These are phyloP conservation scores for Leuciscus waleckii DNA, from an alignment of 2,797 vertebrate species.

Conservation along the genomic window DNA sequence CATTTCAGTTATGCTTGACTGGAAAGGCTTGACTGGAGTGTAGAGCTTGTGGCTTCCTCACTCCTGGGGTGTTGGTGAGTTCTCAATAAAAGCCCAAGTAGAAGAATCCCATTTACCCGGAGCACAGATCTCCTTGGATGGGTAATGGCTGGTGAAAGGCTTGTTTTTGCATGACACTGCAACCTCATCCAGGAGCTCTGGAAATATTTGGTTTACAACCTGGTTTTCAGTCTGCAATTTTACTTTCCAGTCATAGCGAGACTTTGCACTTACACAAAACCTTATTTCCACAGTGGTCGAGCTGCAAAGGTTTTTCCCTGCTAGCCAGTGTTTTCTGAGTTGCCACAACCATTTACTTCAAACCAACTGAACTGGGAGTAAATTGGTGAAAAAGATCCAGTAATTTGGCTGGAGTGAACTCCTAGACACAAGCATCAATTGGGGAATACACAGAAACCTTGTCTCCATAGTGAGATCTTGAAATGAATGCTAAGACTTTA, in stretches of 20 bases:
- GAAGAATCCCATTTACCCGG: neutral
- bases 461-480: neutral
- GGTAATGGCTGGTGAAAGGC: neutral
- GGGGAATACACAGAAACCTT: neutral
- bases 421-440: conserved; percentile 22
- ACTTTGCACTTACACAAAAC: neutral
- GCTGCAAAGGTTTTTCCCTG: neutral
- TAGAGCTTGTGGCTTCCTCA: neutral
- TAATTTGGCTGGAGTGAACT: neutral
- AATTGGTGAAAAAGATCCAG: neutral
- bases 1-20: neutral
- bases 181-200: no score
- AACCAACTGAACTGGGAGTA: neutral
- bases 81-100: neutral
- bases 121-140: neutral
- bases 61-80: neutral
- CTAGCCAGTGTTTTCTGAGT: neutral
- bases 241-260: neutral
- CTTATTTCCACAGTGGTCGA: neutral
- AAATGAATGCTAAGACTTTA: neutral
- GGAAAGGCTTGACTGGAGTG: neutral
- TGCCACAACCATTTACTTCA: neutral
- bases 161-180: neutral
- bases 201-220: no score
- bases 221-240: neutral